Percentiles rank a stretch among this genome's conserved stretches.
These are phyloP conservation scores for Drosophila murphyi DNA, from an alignment of 1,140 invertebrate genomes.

Conservation along the genomic window DNA sequence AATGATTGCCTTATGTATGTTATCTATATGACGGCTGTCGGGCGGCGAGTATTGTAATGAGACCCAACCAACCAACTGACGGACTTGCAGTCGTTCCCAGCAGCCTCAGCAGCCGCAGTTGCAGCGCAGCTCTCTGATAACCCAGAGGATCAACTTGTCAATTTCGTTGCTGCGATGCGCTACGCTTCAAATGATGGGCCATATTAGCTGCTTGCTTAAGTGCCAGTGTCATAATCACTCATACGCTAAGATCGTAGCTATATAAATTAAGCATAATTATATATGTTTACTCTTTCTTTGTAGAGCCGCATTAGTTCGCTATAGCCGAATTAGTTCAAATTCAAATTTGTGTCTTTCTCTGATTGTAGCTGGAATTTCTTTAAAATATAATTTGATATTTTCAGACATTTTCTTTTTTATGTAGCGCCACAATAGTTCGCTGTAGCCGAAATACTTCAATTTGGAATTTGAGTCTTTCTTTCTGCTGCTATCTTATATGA, in stretches of 20 bases:
- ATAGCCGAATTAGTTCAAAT: no score
- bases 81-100: not conserved
- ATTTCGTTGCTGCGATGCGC: not conserved
- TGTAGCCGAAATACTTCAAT: not conserved
- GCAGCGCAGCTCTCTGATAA: slow-evolving; percentile 27
- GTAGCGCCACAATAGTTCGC: not conserved
- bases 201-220: not conserved
- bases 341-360: no score
- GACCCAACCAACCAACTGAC: not conserved
- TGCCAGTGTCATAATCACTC: not conserved
- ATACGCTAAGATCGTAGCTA: not conserved
- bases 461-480: not conserved
- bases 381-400: not conserved
- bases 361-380: no score
- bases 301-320: no score
- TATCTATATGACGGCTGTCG: slow-evolving; percentile 21
- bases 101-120: not conserved
- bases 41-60: slow-evolving; percentile 16
- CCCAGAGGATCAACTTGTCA: slow-evolving; percentile 30
- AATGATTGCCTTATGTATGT: slow-evolving; percentile 10
- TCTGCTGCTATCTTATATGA: slow-evolving; percentile 35
- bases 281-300: no score
- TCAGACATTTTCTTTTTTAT: not conserved
- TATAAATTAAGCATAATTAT: not conserved
- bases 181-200: not conserved